Percentiles rank a stretch among this genome's conserved stretches.
Evolutionary conservation across 2,797 vertebrate genomes (phyloP).

Genomic region (Channa striata): DNA sequence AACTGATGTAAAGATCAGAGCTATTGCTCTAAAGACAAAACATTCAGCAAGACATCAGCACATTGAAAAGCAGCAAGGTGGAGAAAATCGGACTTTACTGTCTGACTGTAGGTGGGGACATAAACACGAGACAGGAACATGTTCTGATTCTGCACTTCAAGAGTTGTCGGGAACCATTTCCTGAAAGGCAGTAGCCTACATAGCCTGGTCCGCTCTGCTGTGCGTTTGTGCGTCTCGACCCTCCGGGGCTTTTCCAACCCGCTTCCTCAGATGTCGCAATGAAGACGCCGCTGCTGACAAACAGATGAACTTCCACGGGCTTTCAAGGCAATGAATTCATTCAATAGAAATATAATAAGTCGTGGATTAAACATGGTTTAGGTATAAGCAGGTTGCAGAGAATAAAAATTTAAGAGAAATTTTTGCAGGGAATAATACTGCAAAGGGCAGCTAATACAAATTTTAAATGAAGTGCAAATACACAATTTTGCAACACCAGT

Average conservation of each 20-base stretch:
- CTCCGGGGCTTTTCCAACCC: conserved; percentile 58
- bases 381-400: too few species aligned
- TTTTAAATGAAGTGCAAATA: not conserved
- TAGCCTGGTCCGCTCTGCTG: conserved; percentile 47
- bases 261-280: conserved; percentile 68
- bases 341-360: not conserved
- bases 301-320: conserved; percentile 56
- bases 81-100: too few species aligned
- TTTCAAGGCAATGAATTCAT: conserved; percentile 46
- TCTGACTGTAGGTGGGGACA: too few species aligned
- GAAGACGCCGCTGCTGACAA: conserved; percentile 63
- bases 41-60: too few species aligned
- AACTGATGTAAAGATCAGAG: too few species aligned
- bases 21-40: too few species aligned
- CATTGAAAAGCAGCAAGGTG: too few species aligned
- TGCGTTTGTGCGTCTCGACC: conserved; percentile 37
- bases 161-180: conserved; percentile 40
- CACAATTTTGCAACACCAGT: not conserved
- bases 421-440: too few species aligned
- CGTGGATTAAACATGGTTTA: too few species aligned
- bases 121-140: too few species aligned
- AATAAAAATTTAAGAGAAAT: not conserved
- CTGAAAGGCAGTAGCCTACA: conserved; percentile 63
- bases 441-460: too few species aligned
- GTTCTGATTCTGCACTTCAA: too few species aligned